phyloP scores from a whole-genome alignment of 2,113 vertebrate genomes.

The Paracanthobrama guichenoti region DNA sequence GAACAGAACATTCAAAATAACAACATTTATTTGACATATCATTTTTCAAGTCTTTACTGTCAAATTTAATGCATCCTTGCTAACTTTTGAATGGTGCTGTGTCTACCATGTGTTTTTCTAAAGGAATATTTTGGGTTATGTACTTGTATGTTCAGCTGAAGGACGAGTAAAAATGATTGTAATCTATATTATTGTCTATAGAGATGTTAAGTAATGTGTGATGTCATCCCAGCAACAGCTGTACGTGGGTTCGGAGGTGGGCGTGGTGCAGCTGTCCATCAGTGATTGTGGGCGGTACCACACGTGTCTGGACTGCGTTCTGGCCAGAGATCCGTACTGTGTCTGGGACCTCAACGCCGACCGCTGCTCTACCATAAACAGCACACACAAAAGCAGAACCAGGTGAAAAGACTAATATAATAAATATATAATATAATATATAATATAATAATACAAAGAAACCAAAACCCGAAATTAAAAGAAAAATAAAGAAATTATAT shows the following conservation, averaged over 20 bases:
- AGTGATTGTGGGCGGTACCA: conserved; percentile 69
- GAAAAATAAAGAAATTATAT: too few relatives aligned
- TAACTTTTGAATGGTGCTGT: neutral
- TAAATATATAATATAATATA: neutral
- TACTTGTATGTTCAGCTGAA: neutral
- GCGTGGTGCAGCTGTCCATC: conserved; percentile 73
- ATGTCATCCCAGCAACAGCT: conserved; percentile 67
- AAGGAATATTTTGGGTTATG: neutral
- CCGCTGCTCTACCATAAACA: conserved; percentile 61
- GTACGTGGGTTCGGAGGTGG: conserved; percentile 72
- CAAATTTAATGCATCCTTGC: neutral
- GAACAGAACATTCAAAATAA: neutral
- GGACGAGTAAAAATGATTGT: neutral
- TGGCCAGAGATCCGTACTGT: conserved; percentile 81
- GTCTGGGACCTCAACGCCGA: conserved; percentile 67
- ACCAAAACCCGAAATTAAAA: too few relatives aligned
- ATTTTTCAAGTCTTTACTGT: too few relatives aligned
- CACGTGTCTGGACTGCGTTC: conserved; percentile 77
- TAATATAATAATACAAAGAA: neutral
- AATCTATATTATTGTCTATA: neutral
- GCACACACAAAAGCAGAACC: neutral
- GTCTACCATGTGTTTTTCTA: neutral
- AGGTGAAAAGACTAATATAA: conserved; percentile 24
- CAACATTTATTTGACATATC: too few relatives aligned
- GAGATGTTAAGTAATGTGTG: neutral